Evolutionary conservation across 1,140 invertebrate species (phyloP), one percentile per base, ranked within the genome.

Genomic region (Psix sp.): DNA sequence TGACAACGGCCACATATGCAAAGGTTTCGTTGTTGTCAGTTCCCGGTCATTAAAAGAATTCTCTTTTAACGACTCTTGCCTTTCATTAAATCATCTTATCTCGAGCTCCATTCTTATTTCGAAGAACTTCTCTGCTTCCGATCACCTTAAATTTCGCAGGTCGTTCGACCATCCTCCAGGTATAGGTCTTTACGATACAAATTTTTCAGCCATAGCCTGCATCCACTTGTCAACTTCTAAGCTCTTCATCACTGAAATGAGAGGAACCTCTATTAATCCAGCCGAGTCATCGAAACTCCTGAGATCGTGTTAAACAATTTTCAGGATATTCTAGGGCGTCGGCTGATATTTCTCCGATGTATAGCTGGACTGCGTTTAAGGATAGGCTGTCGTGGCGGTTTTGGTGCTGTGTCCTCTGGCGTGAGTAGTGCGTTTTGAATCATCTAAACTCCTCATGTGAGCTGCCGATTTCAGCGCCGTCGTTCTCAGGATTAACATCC

Each of bases 111-210:
- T 38, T 5, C 10, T 38, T 38, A 16, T 38, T 38, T 10, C 35
- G n/a, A 15, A 38, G 35, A 38, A 38, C 13, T 3, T 14, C 4
- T 38, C 35, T 3, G 13, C 35, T 38, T 6, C 35, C 35, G 15
- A 38, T 38, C 9, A 16, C 35, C 11, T 14, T 38, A 5, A 3
- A 4, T 5, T 38, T n/a, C 13, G 13, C 35, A 16, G 35, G 35
- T 14, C 29, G 26, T 7, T 46, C 5, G 17, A 56, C 39, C 4
- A 56, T 6, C 0, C 39, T 15, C 40, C 52, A 56, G 5, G 52
- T n/a, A 20, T 56, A 18, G 18, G 43, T 56, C 7, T 56, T 43
- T 1, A 56, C 1, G 11, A 56, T 56, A 43, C 6, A 0, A 56
- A 21, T 15, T 56, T 39, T 18, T 56, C 52, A 1, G 31, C 18